Evolutionary conservation across 2,113 vertebrate species (phyloP), one percentile per base, ranked within the genome.

Genomic region (Ptilorrhoa leucosticta): DNA sequence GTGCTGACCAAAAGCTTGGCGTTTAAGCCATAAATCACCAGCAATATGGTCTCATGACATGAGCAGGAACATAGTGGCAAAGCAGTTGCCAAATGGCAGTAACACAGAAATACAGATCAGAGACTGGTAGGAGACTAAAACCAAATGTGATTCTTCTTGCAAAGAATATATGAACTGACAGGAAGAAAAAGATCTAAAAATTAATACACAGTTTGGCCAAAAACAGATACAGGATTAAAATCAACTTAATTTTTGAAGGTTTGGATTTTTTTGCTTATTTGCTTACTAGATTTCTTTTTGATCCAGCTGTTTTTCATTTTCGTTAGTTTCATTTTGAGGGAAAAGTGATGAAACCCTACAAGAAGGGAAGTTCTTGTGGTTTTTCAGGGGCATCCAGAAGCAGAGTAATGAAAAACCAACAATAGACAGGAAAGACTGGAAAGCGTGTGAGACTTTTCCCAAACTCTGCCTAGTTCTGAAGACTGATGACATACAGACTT

Each of bases 351-450:
- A 94, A 97, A 92, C 51, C 40, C 13, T 77, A 76, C 68, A 89
- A 95, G 94, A 94, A 96, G 91, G 96, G 94, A 97, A 96, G 94
- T 97, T 90, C 82, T 84, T 97, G 95, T 93, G 96, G 91, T 93
- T 96, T 96, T 94, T 70, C 39, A 37, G 37, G 73, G 35, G 56
- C 81, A 89, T 85, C 86, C 93, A 94, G 83, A 87, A 93, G 44
- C 78, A 77, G 68, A 83, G 80, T 88, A 89, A 93, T 89, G 90
- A 89, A 95, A 96, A 95, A 91, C 42, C 79, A 70, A 22, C 68
- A 82, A 57, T 23, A 86, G 71, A 57, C 65, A 90, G 89, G 88
- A 96, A 95, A 84, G 47, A 93, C 72, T 90, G 75, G 87, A 89
- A 94, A 92, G 65, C 2, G 0, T 69, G 39, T 53, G 48, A 93